A percentile compares a stretch with the other conserved stretches of the same genome.
Evolutionary conservation across 2,888 invertebrate genomes (phyloP).

Genomic region (Nomada hirtipes): DNA sequence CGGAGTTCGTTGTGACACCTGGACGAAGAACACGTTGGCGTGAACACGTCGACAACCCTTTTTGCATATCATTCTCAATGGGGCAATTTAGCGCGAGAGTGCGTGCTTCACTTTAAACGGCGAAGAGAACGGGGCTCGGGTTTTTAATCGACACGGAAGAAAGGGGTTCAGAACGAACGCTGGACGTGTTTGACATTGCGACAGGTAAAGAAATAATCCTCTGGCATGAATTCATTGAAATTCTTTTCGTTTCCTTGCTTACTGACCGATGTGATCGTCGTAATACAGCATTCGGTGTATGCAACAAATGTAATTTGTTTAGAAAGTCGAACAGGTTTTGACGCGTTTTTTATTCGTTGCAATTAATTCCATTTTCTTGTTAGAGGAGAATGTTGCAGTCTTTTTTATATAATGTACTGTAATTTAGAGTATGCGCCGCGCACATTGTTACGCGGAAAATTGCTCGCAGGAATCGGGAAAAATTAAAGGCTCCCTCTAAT

Average conservation of each 20-base stretch:
- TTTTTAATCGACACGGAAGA: not conserved
- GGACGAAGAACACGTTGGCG: slow-evolving; percentile 15
- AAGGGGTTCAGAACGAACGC: slow-evolving; percentile 21
- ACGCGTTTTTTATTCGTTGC: not conserved
- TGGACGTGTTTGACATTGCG: not conserved
- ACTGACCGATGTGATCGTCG: too few relatives aligned
- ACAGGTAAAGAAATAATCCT: not conserved
- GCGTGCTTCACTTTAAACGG: slow-evolving; percentile 30
- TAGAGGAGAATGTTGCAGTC: not conserved
- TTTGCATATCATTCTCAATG: slow-evolving; percentile 31
- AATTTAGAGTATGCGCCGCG: not conserved
- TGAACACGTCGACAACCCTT: slow-evolving; percentile 4
- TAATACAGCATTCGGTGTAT: too few relatives aligned
- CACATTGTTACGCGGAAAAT: not conserved
- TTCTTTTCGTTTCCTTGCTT: not conserved
- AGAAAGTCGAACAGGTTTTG: too few relatives aligned
- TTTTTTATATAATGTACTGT: not conserved
- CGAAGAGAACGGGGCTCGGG: not conserved
- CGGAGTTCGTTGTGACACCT: slow-evolving; percentile 10
- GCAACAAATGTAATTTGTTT: too few relatives aligned
- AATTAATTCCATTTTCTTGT: too few relatives aligned
- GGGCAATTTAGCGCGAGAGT: slow-evolving; percentile 6
- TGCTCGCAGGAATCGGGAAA: not conserved
- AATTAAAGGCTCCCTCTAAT: not conserved
- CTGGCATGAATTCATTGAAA: not conserved